These are phyloP conservation scores for Tetramorium simillimum DNA, from an alignment of 1,140 invertebrate species.

Conservation along the genomic window DNA sequence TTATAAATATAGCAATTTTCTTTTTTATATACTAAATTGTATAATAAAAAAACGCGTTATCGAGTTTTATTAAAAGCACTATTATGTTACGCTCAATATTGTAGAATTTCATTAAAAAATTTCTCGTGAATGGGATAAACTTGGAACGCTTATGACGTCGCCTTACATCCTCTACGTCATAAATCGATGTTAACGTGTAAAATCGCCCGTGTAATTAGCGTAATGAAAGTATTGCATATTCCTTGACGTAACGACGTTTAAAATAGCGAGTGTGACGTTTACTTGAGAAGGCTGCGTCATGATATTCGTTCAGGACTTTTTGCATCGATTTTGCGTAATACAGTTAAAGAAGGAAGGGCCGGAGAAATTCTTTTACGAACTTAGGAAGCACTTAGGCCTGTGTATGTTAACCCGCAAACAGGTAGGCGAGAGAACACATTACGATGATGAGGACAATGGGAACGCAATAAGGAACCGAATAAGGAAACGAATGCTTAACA, in stretches of 20 bases:
- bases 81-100: not conserved
- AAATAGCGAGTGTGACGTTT: constrained; percentile 40
- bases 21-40: not conserved
- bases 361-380: constrained; percentile 29
- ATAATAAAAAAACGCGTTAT: not conserved
- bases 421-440: constrained; percentile 18
- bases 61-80: not conserved
- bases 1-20: not conserved
- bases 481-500: constrained; percentile 24
- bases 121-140: not conserved
- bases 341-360: not conserved
- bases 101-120: constrained; percentile 27
- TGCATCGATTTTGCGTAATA: constrained; percentile 29
- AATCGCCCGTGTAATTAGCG: not conserved
- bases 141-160: constrained; percentile 18
- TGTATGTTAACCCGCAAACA: constrained; percentile 3
- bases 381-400: not conserved
- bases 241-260: constrained; percentile 31
- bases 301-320: constrained; percentile 1
- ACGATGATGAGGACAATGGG: constrained; percentile 37
- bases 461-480: constrained; percentile 30
- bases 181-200: constrained; percentile 15
- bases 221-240: constrained; percentile 9
- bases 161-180: constrained; percentile 3
- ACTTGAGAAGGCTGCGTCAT: constrained; percentile 15